A percentile compares a stretch with the other conserved stretches of the same genome.
Conservation (phyloP, 35 echinoderm and acorn worm species). For the Diadema setosum region DNA sequence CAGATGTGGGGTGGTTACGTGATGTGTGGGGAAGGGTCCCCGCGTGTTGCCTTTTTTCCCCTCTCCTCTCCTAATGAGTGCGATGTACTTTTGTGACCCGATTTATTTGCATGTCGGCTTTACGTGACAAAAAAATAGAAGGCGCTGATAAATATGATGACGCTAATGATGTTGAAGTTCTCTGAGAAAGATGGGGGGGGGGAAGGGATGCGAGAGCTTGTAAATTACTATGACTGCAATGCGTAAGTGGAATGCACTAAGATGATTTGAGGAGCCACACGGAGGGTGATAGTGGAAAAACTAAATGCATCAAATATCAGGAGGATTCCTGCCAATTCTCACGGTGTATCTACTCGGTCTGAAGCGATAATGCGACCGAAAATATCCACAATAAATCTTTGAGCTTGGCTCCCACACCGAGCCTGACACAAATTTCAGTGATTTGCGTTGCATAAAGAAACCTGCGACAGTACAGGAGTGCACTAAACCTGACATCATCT, state of each 20-base stretch:
- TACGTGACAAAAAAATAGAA: background rate
- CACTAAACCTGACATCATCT: too few species aligned
- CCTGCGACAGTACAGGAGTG: too few species aligned
- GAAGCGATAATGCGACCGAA: too few species aligned
- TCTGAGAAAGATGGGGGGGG: background rate
- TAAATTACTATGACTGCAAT: background rate
- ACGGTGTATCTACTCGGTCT: too few species aligned
- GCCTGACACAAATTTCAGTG: too few species aligned
- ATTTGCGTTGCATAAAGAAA: too few species aligned
- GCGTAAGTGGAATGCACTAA: slow-evolving; percentile 11
- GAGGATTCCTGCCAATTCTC: too few species aligned
- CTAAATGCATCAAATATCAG: too few species aligned
- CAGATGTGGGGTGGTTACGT: slow-evolving; percentile 3
- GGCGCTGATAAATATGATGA: background rate
- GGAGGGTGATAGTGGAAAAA: too few species aligned
- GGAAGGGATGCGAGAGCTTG: background rate
- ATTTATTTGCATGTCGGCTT: slow-evolving; percentile 26
- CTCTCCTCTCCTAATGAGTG: background rate
- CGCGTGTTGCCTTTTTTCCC: background rate
- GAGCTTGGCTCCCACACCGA: too few species aligned
- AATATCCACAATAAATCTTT: too few species aligned
- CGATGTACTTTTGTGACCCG: slow-evolving; percentile 23
- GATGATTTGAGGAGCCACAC: background rate
- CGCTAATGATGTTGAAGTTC: background rate
- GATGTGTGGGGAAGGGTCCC: background rate